Conservation (phyloP, 2,888 invertebrate species). For the Nomada flava region DNA sequence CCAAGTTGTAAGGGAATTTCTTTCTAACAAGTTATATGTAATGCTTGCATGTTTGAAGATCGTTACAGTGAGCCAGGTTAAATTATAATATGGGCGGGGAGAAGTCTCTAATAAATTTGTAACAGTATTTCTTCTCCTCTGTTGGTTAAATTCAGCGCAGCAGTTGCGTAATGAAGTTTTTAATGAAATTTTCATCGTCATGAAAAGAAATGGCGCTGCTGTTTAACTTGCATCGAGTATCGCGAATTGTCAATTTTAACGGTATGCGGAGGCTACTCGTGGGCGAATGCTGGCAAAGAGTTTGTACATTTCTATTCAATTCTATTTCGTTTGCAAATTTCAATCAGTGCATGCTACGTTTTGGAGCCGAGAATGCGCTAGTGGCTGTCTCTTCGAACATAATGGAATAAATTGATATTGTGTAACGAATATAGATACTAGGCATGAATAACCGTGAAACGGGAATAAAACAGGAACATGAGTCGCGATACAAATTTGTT, state of each 20-base stretch:
- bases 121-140: no score
- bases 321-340: constrained; percentile 15
- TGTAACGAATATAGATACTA: not conserved
- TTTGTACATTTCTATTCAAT: constrained; percentile 8
- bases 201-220: not conserved
- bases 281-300: not conserved
- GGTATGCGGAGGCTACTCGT: not conserved
- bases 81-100: no score
- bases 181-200: constrained; percentile 7
- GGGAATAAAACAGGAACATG: not conserved
- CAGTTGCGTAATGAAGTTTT: not conserved
- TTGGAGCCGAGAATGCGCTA: no score
- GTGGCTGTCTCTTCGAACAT: no score
- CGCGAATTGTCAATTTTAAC: constrained; percentile 11
- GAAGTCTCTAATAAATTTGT: no score
- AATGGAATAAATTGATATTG: not conserved
- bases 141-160: not conserved
- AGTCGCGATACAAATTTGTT: not conserved
- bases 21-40: not conserved
- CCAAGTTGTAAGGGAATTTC: no score
- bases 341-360: not conserved
- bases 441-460: no score
- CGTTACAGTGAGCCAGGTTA: not conserved
- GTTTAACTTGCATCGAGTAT: not conserved
- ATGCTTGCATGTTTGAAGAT: not conserved